Conservation (phyloP, 2,797 vertebrate species). For the Myripristis jacobus region DNA sequence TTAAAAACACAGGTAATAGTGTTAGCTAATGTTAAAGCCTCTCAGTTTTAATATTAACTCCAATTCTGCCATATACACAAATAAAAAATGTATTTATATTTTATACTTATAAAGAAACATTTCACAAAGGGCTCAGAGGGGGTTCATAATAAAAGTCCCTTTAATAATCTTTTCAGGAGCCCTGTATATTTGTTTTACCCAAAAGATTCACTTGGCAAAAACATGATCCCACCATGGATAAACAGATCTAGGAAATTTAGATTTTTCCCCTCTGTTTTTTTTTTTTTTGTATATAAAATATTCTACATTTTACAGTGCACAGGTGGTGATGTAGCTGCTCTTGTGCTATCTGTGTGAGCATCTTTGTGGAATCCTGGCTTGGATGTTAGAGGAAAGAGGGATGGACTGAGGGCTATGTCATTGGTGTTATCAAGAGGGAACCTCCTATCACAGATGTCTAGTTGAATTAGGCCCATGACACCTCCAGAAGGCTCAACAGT, state of each 20-base stretch:
- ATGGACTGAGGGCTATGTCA: conserved; percentile 44
- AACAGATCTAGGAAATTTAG: background rate
- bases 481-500: conserved; percentile 41
- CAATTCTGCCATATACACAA: background rate
- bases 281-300: no score
- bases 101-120: no score
- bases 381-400: conserved; percentile 15
- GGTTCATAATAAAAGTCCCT: background rate
- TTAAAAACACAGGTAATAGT: background rate
- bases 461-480: conserved; percentile 57
- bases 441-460: conserved; percentile 66
- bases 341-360: conserved; percentile 16
- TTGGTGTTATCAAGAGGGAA: conserved; percentile 45
- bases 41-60: background rate
- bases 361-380: conserved; percentile 23
- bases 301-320: background rate
- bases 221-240: no score
- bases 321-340: conserved; percentile 12
- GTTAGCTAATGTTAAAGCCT: background rate
- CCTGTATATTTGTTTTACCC: no score
- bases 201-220: no score
- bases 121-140: background rate
- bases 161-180: no score
- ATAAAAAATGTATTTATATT: no score
- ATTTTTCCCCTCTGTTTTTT: background rate